Base-by-base conservation (phyloP, 2,888 invertebrate genomes). In the Pardosa pseudoannulata region DNA sequence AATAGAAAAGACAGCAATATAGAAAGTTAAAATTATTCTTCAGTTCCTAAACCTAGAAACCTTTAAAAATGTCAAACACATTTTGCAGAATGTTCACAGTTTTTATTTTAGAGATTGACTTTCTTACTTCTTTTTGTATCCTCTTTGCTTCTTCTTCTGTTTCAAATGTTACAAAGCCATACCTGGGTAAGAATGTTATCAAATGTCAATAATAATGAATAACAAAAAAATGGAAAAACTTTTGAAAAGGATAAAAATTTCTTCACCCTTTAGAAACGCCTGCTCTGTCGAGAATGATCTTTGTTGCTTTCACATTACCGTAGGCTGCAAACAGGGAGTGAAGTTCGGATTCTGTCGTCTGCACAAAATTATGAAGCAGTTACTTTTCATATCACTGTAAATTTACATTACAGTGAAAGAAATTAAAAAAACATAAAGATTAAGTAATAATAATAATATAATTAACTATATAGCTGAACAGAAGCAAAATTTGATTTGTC, bases 241-340 rank as follows among this genome's bases (percentile, higher is more conserved):
- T 23, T 2, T 23, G 1, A 16, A 56, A 56, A 5, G 23, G 3
- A 56, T 36, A 27, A 29, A 16, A 27, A 31, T 72, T 11, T n/a
- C 29, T 90, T 88, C 88, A 93, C 91, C 97, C 97, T 92, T 98
- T 98, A 88, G 98, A 97, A 27, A 97, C 96, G 2, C 98, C 98
- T 89, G 97, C 97, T 90, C 97, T 93, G 92, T 98, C 98, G 90
- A 96, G 95, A 89, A 98, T 98, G 89, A 98, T 98, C 93, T 98
- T 97, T 74, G 97, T 97, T 68, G 96, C 93, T 89, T 92, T 97
- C 1, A 93, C 92, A 72, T 96, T 95, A 75, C 97, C 97, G 90
- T 92, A 93, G 72, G 95, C 94, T 88, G 97, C 96, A 92, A 98
- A 98, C 89, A 98, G 95, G 91, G 96, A 95, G 92, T 96, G 95